Conservation (phyloP, 2,113 vertebrate species). For the Patagioenas fasciata region DNA sequence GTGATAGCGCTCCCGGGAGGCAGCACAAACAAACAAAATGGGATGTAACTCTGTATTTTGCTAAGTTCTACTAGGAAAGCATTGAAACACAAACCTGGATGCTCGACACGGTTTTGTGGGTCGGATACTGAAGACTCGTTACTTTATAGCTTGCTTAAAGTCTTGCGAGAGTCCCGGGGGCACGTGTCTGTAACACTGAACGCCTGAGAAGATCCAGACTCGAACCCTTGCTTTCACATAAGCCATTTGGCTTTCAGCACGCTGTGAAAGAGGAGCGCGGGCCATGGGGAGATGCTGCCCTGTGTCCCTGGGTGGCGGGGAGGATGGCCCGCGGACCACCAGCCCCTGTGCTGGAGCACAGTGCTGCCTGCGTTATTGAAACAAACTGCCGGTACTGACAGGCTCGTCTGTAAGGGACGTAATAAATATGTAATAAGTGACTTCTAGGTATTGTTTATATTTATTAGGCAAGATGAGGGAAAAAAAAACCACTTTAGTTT, state of each 20-base stretch:
- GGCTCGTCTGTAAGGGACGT: background rate
- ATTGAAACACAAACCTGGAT: background rate
- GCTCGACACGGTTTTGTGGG: background rate
- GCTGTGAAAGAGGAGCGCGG: background rate
- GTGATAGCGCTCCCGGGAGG: background rate
- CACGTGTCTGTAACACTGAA: background rate
- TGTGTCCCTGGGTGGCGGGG: background rate
- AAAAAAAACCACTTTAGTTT: background rate
- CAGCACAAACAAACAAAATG: background rate
- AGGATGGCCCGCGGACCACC: background rate
- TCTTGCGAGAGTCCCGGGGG: background rate
- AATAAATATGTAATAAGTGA: background rate
- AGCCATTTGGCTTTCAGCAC: background rate
- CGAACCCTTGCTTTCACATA: background rate
- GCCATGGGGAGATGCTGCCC: background rate
- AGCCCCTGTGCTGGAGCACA: background rate
- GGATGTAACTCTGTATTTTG: fast-evolving
- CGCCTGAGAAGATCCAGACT: background rate
- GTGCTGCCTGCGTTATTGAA: background rate
- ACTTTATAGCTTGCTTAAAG: background rate
- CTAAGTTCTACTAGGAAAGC: background rate
- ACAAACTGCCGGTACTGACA: background rate
- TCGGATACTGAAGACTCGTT: background rate
- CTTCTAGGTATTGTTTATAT: background rate
- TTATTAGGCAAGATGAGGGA: background rate